Evolutionary conservation across 2,113 vertebrate species (phyloP).

Genomic region (Craseonycteris thonglongyai): DNA sequence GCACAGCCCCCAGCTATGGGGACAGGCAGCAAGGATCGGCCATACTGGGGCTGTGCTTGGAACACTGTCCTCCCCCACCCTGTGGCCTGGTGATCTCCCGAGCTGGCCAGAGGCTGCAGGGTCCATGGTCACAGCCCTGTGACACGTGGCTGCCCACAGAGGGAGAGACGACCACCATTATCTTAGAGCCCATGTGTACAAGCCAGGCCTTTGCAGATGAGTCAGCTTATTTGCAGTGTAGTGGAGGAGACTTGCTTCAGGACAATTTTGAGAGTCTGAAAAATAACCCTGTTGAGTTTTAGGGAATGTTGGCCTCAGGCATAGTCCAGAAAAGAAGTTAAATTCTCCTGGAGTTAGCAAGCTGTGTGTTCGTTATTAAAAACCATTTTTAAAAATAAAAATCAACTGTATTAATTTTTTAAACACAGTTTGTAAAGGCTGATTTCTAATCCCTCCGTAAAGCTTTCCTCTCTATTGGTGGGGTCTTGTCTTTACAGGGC

Average conservation of each 20-base stretch:
- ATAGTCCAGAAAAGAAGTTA: neutral
- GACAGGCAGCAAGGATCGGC: neutral
- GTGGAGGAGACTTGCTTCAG: neutral
- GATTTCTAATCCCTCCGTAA: neutral
- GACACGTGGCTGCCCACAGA: neutral
- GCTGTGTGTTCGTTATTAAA: neutral
- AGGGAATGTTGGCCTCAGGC: neutral
- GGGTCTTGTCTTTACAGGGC: neutral
- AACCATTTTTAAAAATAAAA: neutral
- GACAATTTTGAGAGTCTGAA: neutral
- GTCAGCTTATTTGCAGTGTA: neutral
- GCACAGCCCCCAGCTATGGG: neutral
- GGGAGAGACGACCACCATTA: neutral
- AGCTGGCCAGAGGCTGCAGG: neutral
- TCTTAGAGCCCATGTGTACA: neutral
- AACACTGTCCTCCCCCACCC: neutral
- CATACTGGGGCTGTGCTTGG: rapidly evolving
- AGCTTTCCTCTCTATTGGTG: neutral
- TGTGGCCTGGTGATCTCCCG: neutral
- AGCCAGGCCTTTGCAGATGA: neutral
- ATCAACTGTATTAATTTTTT: neutral
- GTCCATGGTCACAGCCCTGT: neutral
- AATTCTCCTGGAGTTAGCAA: neutral
- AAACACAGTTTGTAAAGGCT: neutral
- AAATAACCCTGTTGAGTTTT: neutral